Base-by-base conservation (phyloP, 2,888 invertebrate genomes). In the Rhimphoctona megacephalus region DNA sequence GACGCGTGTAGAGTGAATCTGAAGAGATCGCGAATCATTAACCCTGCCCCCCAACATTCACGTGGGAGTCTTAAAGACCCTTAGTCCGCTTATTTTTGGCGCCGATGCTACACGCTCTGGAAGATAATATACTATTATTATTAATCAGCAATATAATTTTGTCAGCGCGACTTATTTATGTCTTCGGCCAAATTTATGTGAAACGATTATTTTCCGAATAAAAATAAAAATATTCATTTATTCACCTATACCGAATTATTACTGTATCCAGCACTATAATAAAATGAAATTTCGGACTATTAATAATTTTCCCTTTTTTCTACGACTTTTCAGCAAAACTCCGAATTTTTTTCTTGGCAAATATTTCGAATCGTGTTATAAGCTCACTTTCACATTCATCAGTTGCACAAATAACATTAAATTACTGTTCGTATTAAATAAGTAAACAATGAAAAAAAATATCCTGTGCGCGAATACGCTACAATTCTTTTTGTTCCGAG, bases 1-100 rank as follows among this genome's bases (percentile, higher is more conserved):
- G 64, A 64, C 76, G 64, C 61, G 76, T 54, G 64, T 72, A 49
- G 46, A 76, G 64, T 25, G 76, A 64, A 64, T 76, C 61, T 64
- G 25, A 30, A 76, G 33, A 43, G 61, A 76, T 46, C 43, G 46
- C 76, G 64, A 61, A 57, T 61, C 74, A 76, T 76, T 61, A 33
- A 61, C 61, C 64, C 64, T 61, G 61, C 61, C 46, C 46, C 61
- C 64, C 39, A 11, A 46, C 46, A 76, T 64, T 76, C 61, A 64
- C 61, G 46, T 76, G 76, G 76, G 30, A 64, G 76, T 64, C 46
- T 25, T 46, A 30, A 64, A 43, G 64, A 64, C 76, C 64, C 76
- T n/a, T 46, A 30, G 43, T 74, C 72, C 14, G 39, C 11, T 76
- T 76, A 43, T 74, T 61, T 57, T 74, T 43, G 33, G 22, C 74